Percentiles rank a stretch among this genome's conserved stretches.
phyloP scores from a whole-genome alignment of 1,140 invertebrate genomes.

The Ctenoplectra terminalis region DNA sequence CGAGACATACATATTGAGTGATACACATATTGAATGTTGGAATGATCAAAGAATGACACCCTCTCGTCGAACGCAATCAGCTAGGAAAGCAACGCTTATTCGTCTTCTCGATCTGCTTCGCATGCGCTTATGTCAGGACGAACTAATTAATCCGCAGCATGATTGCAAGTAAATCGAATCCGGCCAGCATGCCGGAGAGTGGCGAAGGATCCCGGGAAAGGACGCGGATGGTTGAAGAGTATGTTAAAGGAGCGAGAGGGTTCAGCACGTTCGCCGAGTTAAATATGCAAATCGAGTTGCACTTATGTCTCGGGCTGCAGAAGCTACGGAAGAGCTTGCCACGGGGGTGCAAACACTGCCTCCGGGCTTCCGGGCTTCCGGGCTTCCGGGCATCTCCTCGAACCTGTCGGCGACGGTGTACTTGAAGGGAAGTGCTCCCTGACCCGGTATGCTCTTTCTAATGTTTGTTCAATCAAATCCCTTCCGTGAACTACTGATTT shows the following conservation, averaged over 20 bases:
- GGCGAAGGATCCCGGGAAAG: not conserved
- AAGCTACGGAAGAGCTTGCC: conserved; percentile 35
- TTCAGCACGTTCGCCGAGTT: conserved; percentile 52
- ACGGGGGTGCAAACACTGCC: conserved; percentile 45
- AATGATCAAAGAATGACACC: too few species aligned
- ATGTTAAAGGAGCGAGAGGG: conserved; percentile 12
- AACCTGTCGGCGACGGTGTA: not conserved
- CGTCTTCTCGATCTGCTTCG: conserved; percentile 18
- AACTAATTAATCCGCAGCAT: conserved; percentile 61
- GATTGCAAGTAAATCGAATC: conserved; percentile 65
- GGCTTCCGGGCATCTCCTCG: too few species aligned
- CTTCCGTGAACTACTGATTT: conserved; percentile 32
- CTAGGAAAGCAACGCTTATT: not conserved
- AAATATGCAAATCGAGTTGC: conserved; percentile 69
- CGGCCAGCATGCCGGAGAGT: conserved; percentile 13
- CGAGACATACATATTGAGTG: too few species aligned
- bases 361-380: not conserved
- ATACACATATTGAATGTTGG: not conserved
- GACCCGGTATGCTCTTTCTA: conserved; percentile 25
- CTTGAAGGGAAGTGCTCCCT: conserved; percentile 41
- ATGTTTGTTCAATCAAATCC: conserved; percentile 67
- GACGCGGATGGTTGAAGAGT: not conserved
- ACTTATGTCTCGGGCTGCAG: conserved; percentile 59
- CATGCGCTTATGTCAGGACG: conserved; percentile 42
- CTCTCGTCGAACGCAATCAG: conserved; percentile 8